These are phyloP conservation scores for Emydocephalus ijimae DNA, from an alignment of 2,113 vertebrate genomes.

Conservation along the genomic window DNA sequence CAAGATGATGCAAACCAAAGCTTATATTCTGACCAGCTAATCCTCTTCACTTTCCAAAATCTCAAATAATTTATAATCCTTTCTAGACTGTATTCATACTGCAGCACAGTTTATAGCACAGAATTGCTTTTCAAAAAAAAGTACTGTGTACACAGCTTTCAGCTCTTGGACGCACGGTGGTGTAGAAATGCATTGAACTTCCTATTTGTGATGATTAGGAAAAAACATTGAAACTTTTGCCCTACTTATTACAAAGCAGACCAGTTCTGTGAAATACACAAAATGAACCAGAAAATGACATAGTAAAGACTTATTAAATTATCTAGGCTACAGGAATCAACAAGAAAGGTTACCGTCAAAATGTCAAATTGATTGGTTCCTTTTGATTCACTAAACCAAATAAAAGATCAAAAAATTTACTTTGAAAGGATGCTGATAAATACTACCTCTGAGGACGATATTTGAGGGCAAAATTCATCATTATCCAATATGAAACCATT, in stretches of 20 bases:
- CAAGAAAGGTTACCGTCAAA: neutral
- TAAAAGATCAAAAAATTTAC: neutral
- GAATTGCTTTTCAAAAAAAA: neutral
- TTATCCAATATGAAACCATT: neutral
- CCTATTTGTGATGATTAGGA: neutral
- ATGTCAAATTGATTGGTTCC: neutral
- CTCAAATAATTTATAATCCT: neutral
- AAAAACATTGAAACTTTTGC: neutral
- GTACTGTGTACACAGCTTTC: neutral
- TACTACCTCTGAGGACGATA: neutral
- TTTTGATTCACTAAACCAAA: neutral
- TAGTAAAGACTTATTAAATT: neutral
- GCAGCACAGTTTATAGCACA: neutral
- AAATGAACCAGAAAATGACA: neutral
- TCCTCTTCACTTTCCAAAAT: neutral
- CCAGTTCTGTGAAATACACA: neutral
- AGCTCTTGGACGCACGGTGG: neutral
- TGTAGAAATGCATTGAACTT: neutral
- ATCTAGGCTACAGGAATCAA: neutral
- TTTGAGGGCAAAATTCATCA: neutral
- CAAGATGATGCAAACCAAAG: neutral
- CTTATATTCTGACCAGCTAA: neutral
- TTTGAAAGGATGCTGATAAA: neutral
- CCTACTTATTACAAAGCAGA: neutral
- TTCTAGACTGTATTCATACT: neutral